Percentiles rank a stretch among this genome's conserved stretches.
Evolutionary conservation across 2,113 vertebrate species (phyloP).

Genomic region (Upupa epops): DNA sequence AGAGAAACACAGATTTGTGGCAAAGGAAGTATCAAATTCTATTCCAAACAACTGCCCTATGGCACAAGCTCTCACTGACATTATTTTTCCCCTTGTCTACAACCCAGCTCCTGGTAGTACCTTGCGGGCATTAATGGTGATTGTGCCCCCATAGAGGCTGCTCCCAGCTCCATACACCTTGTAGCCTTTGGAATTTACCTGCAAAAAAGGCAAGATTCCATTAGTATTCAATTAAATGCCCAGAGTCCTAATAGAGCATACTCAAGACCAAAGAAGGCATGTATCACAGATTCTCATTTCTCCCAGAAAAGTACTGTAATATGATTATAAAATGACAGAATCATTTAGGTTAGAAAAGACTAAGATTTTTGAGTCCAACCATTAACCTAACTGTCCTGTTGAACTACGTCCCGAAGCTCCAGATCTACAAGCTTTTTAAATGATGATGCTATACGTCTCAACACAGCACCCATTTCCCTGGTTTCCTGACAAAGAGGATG

Average conservation of each 20-base stretch:
- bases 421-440: no score
- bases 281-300: not conserved
- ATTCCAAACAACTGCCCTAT: not conserved
- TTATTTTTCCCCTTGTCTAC: not conserved
- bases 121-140: conserved; percentile 96
- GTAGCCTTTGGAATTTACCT: conserved; percentile 98
- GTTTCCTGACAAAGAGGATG: not conserved
- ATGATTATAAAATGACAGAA: no score
- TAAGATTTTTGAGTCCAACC: no score
- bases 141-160: conserved; percentile 92
- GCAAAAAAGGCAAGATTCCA: not conserved
- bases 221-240: not conserved
- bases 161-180: conserved; percentile 96
- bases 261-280: not conserved
- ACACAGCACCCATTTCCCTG: not conserved
- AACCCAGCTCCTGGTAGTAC: conserved; percentile 47
- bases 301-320: not conserved
- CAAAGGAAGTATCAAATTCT: not conserved
- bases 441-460: not conserved
- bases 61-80: not conserved
- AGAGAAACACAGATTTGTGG: not conserved
- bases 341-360: no score
- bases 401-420: no score
- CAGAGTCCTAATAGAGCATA: not conserved
- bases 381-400: no score